Percentiles rank a stretch among this genome's conserved stretches.
Evolutionary conservation across 2,797 vertebrate species (phyloP).

Genomic region (Trichosurus vulpecula): DNA sequence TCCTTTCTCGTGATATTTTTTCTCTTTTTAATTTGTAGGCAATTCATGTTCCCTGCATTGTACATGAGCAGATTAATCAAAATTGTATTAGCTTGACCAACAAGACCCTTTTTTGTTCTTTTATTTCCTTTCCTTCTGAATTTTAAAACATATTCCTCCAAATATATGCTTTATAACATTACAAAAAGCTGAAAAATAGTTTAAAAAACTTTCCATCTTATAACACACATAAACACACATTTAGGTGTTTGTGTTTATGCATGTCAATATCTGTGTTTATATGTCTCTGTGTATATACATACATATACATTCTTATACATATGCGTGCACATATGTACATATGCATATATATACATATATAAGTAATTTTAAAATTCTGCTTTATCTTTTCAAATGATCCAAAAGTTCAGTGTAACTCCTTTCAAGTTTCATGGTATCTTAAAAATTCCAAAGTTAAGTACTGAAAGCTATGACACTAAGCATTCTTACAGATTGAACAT

Average conservation of each 20-base stretch:
- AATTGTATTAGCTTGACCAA: not conserved
- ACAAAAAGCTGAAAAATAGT: not conserved
- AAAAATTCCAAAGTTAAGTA: not conserved
- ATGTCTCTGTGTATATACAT: not conserved
- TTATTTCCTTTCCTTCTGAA: not conserved
- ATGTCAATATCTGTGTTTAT: not conserved
- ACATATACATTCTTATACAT: not conserved
- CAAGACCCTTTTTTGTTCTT: not conserved
- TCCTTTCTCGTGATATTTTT: not conserved
- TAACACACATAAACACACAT: not conserved
- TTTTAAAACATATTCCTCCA: not conserved
- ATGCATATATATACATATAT: not conserved
- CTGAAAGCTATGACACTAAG: not conserved
- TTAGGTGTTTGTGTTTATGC: too few relatives aligned
- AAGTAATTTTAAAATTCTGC: not conserved
- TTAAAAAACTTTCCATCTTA: not conserved
- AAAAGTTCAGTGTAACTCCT: not conserved
- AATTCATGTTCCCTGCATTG: not conserved
- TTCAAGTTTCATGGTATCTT: not conserved
- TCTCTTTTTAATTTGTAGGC: conserved; percentile 1
- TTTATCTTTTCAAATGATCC: not conserved
- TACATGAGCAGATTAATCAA: not conserved
- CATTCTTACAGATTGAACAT: not conserved
- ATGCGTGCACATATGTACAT: not conserved
- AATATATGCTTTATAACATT: not conserved